phyloP scores from a whole-genome alignment of 2,888 invertebrate genomes.

The Plusia festucae region DNA sequence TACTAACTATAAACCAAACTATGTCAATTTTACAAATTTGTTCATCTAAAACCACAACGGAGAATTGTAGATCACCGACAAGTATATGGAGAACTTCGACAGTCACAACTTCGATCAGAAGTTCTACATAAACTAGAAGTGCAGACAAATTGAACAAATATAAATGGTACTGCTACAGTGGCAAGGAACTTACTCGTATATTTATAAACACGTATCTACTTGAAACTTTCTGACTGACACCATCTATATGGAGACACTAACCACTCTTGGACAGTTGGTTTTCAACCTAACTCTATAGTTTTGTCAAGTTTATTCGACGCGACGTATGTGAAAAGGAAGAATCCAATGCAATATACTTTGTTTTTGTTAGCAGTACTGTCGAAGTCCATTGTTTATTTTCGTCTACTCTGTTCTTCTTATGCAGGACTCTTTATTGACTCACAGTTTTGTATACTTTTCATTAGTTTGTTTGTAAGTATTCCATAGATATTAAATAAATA shows the following conservation, averaged over 20 bases:
- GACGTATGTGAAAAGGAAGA: background rate
- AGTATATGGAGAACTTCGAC: background rate
- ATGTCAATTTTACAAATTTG: too few species aligned
- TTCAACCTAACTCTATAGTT: background rate
- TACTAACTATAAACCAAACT: too few species aligned
- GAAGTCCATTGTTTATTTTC: too few species aligned
- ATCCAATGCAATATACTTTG: background rate
- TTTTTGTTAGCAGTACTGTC: too few species aligned
- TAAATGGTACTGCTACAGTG: background rate
- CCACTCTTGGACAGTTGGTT: background rate
- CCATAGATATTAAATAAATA: too few species aligned
- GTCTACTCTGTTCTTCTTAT: too few species aligned
- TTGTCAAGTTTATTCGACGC: background rate
- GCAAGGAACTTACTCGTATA: background rate
- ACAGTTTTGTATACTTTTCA: too few species aligned
- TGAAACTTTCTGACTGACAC: background rate
- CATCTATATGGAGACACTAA: background rate
- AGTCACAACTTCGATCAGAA: conserved; percentile 3
- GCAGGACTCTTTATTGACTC: too few species aligned
- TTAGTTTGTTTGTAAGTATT: too few species aligned
- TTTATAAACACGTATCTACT: background rate
- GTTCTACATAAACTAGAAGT: background rate
- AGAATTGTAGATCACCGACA: too few species aligned
- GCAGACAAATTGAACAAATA: background rate
- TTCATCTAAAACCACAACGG: too few species aligned